A percentile compares a stretch with the other conserved stretches of the same genome.
Evolutionary conservation across 1,140 invertebrate species (phyloP).

Genomic region (Lasioglossum baleicum): DNA sequence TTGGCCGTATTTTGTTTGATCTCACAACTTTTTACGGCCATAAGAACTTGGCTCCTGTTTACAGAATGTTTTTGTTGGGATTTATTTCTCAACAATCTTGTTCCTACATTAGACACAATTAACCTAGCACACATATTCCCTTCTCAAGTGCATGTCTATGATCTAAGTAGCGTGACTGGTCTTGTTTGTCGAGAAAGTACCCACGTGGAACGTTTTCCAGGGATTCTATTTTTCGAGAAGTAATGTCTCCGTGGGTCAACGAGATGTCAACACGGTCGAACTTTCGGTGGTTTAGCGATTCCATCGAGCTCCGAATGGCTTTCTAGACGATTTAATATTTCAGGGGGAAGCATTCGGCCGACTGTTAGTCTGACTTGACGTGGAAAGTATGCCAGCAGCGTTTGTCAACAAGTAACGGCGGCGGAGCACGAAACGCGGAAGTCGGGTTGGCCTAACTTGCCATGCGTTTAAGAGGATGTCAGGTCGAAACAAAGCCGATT

Average conservation of each 20-base stretch:
- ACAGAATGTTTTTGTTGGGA: no score
- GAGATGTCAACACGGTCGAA: slow-evolving; percentile 6
- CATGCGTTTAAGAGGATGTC: slow-evolving; percentile 36
- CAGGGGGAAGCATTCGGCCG: slow-evolving; percentile 13
- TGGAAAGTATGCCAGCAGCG: slow-evolving; percentile 20
- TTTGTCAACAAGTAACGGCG: slow-evolving; percentile 38
- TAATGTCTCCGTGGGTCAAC: background rate
- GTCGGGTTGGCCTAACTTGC: slow-evolving; percentile 21
- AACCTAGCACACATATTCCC: background rate
- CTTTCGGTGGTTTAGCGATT: background rate
- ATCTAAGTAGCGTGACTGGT: slow-evolving; percentile 7
- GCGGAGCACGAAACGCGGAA: slow-evolving; percentile 36
- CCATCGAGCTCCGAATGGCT: slow-evolving; percentile 24
- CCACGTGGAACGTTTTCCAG: background rate
- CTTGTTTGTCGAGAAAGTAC: slow-evolving; percentile 5
- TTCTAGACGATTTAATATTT: slow-evolving; percentile 44
- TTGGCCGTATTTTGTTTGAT: no score
- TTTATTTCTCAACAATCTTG: no score
- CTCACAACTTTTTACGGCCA: no score
- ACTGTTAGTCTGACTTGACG: background rate
- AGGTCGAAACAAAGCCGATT: slow-evolving; percentile 54
- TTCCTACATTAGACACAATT: no score
- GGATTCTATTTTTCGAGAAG: background rate
- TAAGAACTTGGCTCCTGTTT: no score
- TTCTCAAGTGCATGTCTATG: background rate